Percentiles rank a stretch among this genome's conserved stretches.
These are phyloP conservation scores for Epistrophella euchroma DNA, from an alignment of 2,888 invertebrate species.

Conservation along the genomic window DNA sequence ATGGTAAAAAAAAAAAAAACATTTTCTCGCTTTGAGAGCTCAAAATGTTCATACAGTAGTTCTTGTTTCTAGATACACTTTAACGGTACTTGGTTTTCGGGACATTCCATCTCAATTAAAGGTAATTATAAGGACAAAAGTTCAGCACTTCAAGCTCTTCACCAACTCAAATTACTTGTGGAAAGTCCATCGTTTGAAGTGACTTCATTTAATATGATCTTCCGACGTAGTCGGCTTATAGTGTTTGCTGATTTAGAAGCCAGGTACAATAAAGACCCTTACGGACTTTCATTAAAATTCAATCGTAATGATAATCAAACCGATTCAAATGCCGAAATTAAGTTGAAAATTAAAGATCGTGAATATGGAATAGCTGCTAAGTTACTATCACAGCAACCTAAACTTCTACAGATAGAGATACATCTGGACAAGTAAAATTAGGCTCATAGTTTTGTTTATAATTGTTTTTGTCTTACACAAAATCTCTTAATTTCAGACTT, in stretches of 20 bases:
- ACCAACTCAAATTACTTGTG: conserved; percentile 88
- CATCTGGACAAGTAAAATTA: conserved; percentile 91
- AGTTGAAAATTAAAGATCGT: conserved; percentile 86
- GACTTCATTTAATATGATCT: conserved; percentile 87
- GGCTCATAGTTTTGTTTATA: not conserved
- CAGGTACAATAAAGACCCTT: conserved; percentile 86
- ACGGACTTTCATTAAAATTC: conserved; percentile 88
- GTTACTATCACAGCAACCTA: conserved; percentile 87
- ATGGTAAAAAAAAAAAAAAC: conserved; percentile 84
- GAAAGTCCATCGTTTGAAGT: conserved; percentile 90
- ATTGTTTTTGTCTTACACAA: not conserved
- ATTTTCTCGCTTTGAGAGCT: not conserved
- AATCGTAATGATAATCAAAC: conserved; percentile 86
- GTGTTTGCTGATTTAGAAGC: conserved; percentile 89
- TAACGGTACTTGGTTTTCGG: conserved; percentile 92
- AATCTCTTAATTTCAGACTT: conserved; percentile 84
- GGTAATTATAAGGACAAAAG: conserved; percentile 91
- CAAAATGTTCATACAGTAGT: not conserved
- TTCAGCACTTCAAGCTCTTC: conserved; percentile 87
- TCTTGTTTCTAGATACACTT: conserved; percentile 87
- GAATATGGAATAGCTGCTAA: conserved; percentile 88
- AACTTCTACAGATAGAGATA: conserved; percentile 88
- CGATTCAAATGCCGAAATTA: conserved; percentile 87
- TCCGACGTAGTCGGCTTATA: conserved; percentile 88
- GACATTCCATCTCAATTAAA: conserved; percentile 86